Base-by-base conservation (phyloP, 2,888 invertebrate genomes). In the Tortrix viridana region DNA sequence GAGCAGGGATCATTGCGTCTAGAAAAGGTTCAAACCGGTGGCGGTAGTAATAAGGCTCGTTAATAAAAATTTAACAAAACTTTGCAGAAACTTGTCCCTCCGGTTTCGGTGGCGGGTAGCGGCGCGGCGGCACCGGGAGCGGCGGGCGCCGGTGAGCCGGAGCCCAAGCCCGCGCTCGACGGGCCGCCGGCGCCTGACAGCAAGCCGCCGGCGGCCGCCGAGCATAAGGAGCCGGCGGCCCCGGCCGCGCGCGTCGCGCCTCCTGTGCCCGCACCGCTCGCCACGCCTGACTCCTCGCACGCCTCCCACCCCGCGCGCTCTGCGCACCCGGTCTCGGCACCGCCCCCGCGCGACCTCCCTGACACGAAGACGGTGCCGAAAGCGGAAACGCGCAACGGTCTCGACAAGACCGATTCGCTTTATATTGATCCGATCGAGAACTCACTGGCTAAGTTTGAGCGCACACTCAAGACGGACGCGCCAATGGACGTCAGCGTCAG, bases 351-450 rank as follows among this genome's bases (percentile, higher is more conserved):
- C 18, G 72, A 81, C 19, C 5, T 69, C 2, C 81, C 83, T 1
- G 81, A 84, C 0, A 78, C 69, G 41, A 88, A 88, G 64, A 76
- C 80, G 2, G 53, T 75, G 55, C 47, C 77, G 65, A 86, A 89
- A 81, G 41, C 80, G 57, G 83, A 92, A 73, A 75, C 86, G 61
- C 85, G 82, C 69, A 93, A 88, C 75, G 92, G 90, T 1, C 80
- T 90, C 50, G 91, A 91, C 62, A 91, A 89, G 68, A 74, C 87
- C 2, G 91, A 91, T 65, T 89, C 90, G 20, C 92, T 88, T 66
- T 91, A 88, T 73, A 94, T 95, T 62, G 95, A 95, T 82, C 95
- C 95, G 19, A 92, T 95, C 73, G 95, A 95, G 84, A 94, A 95
- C 71, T 95, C 95, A 58, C 88, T 95, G 74, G 95, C 95, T 52